phyloP scores from a whole-genome alignment of 2,113 vertebrate species.

The Mustela nigripes region DNA sequence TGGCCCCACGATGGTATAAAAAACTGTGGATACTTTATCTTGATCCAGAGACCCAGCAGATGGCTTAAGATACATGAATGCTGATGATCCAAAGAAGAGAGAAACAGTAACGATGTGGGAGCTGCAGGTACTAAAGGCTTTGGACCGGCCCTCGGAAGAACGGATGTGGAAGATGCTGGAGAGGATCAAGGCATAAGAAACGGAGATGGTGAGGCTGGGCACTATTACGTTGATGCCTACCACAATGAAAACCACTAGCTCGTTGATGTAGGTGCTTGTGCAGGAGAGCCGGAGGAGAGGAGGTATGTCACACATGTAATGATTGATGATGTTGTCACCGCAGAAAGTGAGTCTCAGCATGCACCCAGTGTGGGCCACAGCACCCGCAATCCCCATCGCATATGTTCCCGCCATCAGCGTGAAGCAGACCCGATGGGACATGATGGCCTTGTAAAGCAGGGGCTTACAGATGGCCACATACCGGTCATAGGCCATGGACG shows the following conservation, averaged over 20 bases:
- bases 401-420: neutral
- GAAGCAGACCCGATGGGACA: conserved; percentile 45
- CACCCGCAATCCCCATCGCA: neutral
- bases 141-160: conserved; percentile 55
- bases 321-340: conserved; percentile 11
- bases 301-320: conserved; percentile 62
- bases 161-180: neutral
- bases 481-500: conserved; percentile 61
- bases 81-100: conserved; percentile 60
- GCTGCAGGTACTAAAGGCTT: conserved; percentile 65
- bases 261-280: conserved; percentile 7
- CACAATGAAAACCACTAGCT: conserved; percentile 43
- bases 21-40: conserved; percentile 50
- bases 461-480: conserved; percentile 54
- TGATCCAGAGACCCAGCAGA: conserved; percentile 11
- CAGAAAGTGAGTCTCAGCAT: conserved; percentile 61
- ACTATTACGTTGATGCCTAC: conserved; percentile 17
- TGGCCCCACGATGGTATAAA: conserved; percentile 59
- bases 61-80: conserved; percentile 66
- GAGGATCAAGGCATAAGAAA: conserved; percentile 60
- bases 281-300: conserved; percentile 70
- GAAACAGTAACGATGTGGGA: conserved; percentile 66
- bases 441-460: conserved; percentile 4
- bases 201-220: neutral
- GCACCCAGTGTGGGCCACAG: neutral